Evolutionary conservation across 2,113 vertebrate species (phyloP), one percentile per base, ranked within the genome.

Genomic region (Aramus guarauna): DNA sequence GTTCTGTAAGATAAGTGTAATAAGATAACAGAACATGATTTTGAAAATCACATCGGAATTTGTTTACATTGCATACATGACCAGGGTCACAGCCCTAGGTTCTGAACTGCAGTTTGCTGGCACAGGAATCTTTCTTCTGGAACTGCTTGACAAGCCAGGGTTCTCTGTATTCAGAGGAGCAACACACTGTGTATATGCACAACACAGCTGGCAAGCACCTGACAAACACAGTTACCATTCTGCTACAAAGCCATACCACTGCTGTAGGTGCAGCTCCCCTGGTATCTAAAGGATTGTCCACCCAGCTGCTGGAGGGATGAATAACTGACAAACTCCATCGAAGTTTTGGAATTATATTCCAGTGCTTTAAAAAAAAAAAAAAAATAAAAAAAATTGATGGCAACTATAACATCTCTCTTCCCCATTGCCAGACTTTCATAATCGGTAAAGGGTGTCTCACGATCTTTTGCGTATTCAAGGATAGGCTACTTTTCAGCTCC

Each of bases 381-480:
- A 18, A 29, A 39, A 34, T 22, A 52, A 45, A n/a, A n/a, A n/a
- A n/a, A n/a, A n/a, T n/a, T 1, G 1, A 74, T 1, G 9, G 41
- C 48, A 64, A 39, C 32, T 60, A 8, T 18, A 84, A 21, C 20
- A 14, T 21, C 21, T 39, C 55, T 62, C 36, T 58, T 47, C 16
- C 34, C 11, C 32, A 7, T 21, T 74, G 24, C 18, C 74, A 81
- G 45, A 45, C 41, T 74, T 71, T 21, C 30, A 39, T 26, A 52
- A 66, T 26, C 2, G 0, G 26, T 30, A 14, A 36, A 60, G 34
- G 26, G 15, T 36, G 19, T 7, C 58, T 88, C 66, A 58, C 15
- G 56, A 88, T n/a, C 52, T 80, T 93, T n/a, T 69, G 48, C 56
- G 76, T 83, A 63, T 36, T 76, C 22, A 85, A 88, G 82, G 47